Evolutionary conservation across 37 sponge, comb jelly and placozoan species (phyloP), one percentile per base, ranked within the genome.

Genomic region (Mnemiopsis leidyi): DNA sequence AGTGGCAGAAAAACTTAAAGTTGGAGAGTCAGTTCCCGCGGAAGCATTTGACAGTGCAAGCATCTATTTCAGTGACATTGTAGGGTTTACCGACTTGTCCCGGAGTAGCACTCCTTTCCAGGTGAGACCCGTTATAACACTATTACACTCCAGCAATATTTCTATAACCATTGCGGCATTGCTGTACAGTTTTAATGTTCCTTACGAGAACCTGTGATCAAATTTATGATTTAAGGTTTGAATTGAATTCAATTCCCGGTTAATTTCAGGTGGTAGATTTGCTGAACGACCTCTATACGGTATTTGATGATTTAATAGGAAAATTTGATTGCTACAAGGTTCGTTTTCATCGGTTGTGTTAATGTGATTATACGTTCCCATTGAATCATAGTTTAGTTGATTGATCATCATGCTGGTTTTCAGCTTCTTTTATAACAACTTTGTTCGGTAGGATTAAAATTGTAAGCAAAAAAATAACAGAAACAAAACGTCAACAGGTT

Each of bases 291-390:
- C 75, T 71, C 20, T 71, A 71, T 71, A 71, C 75, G 5, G 30
- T 71, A 25, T 71, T 71, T 28, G 75, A 71, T 28, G 75, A 71
- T 5, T 28, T 71, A 29, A 28, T 71, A 2, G 75, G 30, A 5
- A 71, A 71, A 71, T 71, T 71, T 25, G 75, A 71, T 71, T 71
- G 75, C 20, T 71, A 71, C 75, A 71, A 71, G 30, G 75, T 71
- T 48, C 5, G 61, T n/a, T n/a, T n/a, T n/a, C n/a, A n/a, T n/a
- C n/a, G n/a, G n/a, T n/a, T n/a, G n/a, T n/a, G n/a, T n/a, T n/a
- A n/a, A n/a, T n/a, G n/a, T n/a, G n/a, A n/a, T n/a, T n/a, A n/a
- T n/a, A n/a, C n/a, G n/a, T n/a, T n/a, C n/a, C n/a, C n/a, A n/a
- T n/a, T n/a, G n/a, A n/a, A n/a, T n/a, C n/a, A n/a, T n/a, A n/a